Evolutionary conservation across 2,113 vertebrate species (phyloP).

Genomic region (Ancistrus triradiatus): DNA sequence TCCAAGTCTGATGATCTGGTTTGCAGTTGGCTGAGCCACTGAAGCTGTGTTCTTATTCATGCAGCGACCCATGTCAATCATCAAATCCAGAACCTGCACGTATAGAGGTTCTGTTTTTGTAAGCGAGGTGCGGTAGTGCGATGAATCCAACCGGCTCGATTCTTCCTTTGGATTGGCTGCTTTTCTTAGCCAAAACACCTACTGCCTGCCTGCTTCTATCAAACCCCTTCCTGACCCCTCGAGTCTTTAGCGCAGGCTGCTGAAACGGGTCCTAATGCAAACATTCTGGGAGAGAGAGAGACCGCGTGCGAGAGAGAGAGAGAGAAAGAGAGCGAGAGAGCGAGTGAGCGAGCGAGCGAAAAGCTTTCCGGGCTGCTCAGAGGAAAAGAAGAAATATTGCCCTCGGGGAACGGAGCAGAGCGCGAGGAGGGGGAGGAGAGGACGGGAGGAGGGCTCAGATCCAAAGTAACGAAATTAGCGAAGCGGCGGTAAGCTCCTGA

Average conservation of each 20-base stretch:
- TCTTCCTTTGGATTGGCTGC: neutral
- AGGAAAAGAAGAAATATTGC: constrained; percentile 47
- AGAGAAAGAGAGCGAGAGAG: constrained; percentile 19
- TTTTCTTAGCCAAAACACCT: neutral
- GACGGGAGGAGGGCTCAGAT: constrained; percentile 14
- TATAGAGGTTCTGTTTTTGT: neutral
- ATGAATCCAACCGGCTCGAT: neutral
- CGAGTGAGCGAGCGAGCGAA: constrained; percentile 5
- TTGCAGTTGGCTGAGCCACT: too few relatives aligned
- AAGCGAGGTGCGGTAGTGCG: too few relatives aligned
- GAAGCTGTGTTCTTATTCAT: neutral
- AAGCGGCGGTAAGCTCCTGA: constrained; percentile 26
- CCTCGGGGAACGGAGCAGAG: constrained; percentile 27
- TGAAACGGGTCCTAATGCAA: constrained; percentile 42
- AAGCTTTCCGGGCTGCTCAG: constrained; percentile 28
- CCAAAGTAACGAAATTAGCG: constrained; percentile 32
- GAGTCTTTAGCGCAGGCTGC: constrained; percentile 31
- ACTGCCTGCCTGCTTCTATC: neutral
- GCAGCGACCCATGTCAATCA: neutral
- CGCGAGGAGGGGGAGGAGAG: constrained; percentile 23
- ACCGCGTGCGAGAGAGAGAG: constrained; percentile 14
- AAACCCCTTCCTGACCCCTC: neutral
- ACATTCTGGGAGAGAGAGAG: constrained; percentile 36
- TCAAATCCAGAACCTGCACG: neutral
- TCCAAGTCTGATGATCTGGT: too few relatives aligned